Evolutionary conservation across 2,113 vertebrate species (phyloP).

Genomic region (Bucco capensis): DNA sequence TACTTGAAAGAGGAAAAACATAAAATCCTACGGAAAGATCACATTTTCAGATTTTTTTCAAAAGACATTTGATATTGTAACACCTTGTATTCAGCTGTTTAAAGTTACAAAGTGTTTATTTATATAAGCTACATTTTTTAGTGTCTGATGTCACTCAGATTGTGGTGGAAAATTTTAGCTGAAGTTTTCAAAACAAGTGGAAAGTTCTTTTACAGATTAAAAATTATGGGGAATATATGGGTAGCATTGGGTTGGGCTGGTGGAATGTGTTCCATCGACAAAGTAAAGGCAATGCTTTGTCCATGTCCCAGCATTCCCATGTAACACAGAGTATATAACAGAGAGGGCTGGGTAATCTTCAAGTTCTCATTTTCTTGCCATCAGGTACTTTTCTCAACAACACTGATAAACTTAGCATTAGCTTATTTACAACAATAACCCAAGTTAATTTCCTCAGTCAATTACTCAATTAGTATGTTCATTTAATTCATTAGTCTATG

Average conservation of each 20-base stretch:
- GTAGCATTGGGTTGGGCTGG: background rate
- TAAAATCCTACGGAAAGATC: background rate
- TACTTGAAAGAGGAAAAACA: background rate
- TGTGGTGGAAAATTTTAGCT: background rate
- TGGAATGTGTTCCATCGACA: background rate
- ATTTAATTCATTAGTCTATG: background rate
- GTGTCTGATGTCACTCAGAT: background rate
- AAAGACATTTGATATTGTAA: background rate
- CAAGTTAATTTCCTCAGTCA: slow-evolving; percentile 7
- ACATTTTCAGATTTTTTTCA: background rate
- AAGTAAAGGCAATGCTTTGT: background rate
- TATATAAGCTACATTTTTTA: background rate
- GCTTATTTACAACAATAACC: background rate
- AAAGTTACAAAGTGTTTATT: background rate
- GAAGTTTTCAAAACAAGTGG: background rate
- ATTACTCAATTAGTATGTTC: background rate
- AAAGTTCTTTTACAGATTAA: background rate
- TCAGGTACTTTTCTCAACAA: background rate
- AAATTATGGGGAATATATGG: background rate
- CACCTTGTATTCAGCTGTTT: background rate
- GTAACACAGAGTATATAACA: too few relatives aligned
- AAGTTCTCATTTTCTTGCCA: background rate
- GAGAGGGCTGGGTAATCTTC: background rate
- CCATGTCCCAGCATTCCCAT: background rate
- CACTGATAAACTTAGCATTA: background rate